phyloP scores from a whole-genome alignment of 2,797 vertebrate genomes.

The Jordanella pulchra region DNA sequence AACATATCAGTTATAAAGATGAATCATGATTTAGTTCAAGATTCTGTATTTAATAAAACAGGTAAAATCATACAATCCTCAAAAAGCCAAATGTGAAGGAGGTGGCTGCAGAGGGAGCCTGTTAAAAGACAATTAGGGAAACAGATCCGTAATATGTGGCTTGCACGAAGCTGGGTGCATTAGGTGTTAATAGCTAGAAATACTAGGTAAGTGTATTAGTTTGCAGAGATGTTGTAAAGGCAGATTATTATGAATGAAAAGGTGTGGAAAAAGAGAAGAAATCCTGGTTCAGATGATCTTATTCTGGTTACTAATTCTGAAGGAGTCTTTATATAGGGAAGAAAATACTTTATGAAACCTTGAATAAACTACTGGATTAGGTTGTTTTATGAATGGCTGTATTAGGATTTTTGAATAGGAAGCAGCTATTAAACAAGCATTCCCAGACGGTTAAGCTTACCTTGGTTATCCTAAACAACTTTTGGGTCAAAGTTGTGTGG shows the following conservation, averaged over 20 bases:
- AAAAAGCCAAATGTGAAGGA: slow-evolving; percentile 18
- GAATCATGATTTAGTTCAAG: neutral
- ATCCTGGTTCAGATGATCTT: slow-evolving; percentile 22
- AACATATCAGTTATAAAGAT: slow-evolving; percentile 1
- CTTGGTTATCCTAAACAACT: slow-evolving; percentile 24
- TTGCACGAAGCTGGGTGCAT: slow-evolving; percentile 7
- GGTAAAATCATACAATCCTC: slow-evolving; percentile 16
- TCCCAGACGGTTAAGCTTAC: slow-evolving; percentile 14
- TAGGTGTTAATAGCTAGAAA: slow-evolving; percentile 15
- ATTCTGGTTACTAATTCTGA: slow-evolving; percentile 9
- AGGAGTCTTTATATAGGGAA: slow-evolving; percentile 17
- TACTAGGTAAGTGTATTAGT: slow-evolving; percentile 6
- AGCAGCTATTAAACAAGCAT: slow-evolving; percentile 19
- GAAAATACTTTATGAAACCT: slow-evolving; percentile 19
- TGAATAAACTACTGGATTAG: slow-evolving; percentile 11
- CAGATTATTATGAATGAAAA: slow-evolving; percentile 1
- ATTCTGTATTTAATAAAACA: slow-evolving; percentile 21
- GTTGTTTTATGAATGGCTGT: slow-evolving; percentile 23
- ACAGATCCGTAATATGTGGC: slow-evolving; percentile 14
- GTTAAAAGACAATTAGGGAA: neutral
- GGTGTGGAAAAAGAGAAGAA: neutral
- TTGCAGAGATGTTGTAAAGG: slow-evolving; percentile 34
- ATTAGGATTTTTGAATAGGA: slow-evolving; percentile 8
- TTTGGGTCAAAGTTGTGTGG: slow-evolving; percentile 21
- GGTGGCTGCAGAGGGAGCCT: neutral